These are phyloP conservation scores for Tribolium freemani DNA, from an alignment of 2,888 invertebrate species.

Conservation along the genomic window DNA sequence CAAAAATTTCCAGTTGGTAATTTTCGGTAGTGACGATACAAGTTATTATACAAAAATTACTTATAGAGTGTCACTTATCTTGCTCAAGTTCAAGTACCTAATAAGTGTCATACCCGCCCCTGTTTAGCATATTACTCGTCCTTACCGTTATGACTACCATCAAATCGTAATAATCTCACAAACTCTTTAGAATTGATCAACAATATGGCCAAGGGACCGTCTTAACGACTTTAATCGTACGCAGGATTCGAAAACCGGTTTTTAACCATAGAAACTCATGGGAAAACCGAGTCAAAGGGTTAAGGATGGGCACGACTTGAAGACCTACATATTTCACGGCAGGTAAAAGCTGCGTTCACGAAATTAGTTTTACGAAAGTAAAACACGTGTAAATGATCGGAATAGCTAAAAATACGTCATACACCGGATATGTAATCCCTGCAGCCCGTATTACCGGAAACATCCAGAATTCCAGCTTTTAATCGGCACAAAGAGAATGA, in stretches of 20 bases:
- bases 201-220: constrained; percentile 44
- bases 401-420: constrained; percentile 6
- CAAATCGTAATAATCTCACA: constrained; percentile 22
- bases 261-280: constrained; percentile 51
- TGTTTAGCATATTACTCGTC: constrained; percentile 5
- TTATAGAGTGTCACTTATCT: not conserved
- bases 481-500: constrained; percentile 1
- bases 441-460: constrained; percentile 24
- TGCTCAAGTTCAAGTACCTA: not conserved
- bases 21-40: not conserved
- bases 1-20: not conserved
- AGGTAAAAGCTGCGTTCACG: constrained; percentile 17
- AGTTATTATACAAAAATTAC: not conserved
- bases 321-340: constrained; percentile 36
- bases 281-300: constrained; percentile 48
- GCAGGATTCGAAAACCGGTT: constrained; percentile 52
- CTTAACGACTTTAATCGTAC: constrained; percentile 51
- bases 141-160: constrained; percentile 23
- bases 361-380: not conserved
- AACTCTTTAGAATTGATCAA: constrained; percentile 19
- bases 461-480: not conserved
- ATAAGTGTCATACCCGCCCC: not conserved
- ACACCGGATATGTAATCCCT: constrained; percentile 16
- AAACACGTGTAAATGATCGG: constrained; percentile 10
- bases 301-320: constrained; percentile 13